A percentile compares a stretch with the other conserved stretches of the same genome.
Evolutionary conservation across 2,888 invertebrate species (phyloP).

Genomic region (Leucophenga maculata): DNA sequence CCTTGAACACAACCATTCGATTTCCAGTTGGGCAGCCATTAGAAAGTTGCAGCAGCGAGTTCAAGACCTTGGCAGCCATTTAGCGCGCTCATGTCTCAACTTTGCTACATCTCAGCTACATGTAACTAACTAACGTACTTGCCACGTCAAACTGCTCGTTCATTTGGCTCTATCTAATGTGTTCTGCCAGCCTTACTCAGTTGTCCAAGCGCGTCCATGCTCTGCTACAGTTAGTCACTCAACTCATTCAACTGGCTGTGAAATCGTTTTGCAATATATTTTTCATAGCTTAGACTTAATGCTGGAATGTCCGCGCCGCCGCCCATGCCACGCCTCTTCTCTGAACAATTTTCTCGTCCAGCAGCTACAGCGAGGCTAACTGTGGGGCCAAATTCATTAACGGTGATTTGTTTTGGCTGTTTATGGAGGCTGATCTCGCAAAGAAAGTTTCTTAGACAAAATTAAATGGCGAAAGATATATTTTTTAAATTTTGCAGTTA

Average conservation of each 20-base stretch:
- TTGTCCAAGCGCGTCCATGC: not conserved
- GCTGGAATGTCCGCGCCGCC: constrained; percentile 12
- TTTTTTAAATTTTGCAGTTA: too few relatives aligned
- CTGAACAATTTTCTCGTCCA: not conserved
- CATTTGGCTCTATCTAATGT: not conserved
- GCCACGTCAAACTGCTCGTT: not conserved
- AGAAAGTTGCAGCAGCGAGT: not conserved
- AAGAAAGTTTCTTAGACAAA: constrained; percentile 52
- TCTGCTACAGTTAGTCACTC: not conserved
- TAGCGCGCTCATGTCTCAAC: not conserved
- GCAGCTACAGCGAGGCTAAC: not conserved
- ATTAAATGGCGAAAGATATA: constrained; percentile 40
- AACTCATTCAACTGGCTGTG: constrained; percentile 16
- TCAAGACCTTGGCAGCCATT: constrained; percentile 8
- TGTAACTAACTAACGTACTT: not conserved
- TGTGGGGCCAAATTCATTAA: constrained; percentile 51
- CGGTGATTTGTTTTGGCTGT: constrained; percentile 60
- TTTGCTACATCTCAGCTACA: not conserved
- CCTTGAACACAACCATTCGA: not conserved
- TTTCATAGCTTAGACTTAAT: constrained; percentile 33
- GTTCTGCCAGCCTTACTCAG: not conserved
- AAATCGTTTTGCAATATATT: constrained; percentile 40
- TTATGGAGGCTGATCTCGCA: constrained; percentile 26
- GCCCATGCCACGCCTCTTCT: not conserved
- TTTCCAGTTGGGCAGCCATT: too few relatives aligned